phyloP scores from a whole-genome alignment of 2,888 invertebrate species.

The Drosophila trichaetosa region DNA sequence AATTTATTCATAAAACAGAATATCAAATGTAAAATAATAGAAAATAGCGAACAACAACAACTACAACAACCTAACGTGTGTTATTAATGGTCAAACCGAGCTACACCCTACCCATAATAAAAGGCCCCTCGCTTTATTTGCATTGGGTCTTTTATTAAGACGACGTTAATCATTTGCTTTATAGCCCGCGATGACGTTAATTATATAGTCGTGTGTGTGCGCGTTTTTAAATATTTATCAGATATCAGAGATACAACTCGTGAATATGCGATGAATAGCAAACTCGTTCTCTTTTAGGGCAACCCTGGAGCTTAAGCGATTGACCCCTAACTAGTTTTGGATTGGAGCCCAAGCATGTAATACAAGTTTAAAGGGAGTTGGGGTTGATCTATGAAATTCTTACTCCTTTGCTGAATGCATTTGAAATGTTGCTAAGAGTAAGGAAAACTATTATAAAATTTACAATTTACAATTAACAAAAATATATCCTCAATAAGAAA shows the following conservation, averaged over 20 bases:
- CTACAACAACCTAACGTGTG: conserved; percentile 44
- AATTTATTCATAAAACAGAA: conserved; percentile 76
- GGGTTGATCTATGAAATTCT: not conserved
- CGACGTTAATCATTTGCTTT: conserved; percentile 71
- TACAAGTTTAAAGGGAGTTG: not conserved
- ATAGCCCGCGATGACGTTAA: conserved; percentile 61
- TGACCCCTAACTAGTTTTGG: conserved; percentile 46
- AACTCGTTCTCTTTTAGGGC: conserved; percentile 64
- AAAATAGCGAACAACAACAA: conserved; percentile 56
- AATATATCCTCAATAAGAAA: not conserved
- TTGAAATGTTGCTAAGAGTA: not conserved
- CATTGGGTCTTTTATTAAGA: conserved; percentile 59
- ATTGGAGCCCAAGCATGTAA: not conserved
- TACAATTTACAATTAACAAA: not conserved
- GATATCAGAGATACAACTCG: conserved; percentile 21
- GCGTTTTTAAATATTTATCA: conserved; percentile 68
- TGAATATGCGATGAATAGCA: conserved; percentile 45
- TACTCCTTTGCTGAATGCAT: not conserved
- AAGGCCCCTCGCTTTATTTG: conserved; percentile 46
- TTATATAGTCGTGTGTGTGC: conserved; percentile 62
- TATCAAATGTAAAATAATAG: conserved; percentile 62
- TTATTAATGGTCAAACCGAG: conserved; percentile 52
- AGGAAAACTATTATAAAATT: not conserved
- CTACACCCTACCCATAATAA: conserved; percentile 19
- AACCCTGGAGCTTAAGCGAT: conserved; percentile 12